Conservation (phyloP, 2,113 vertebrate genomes). For the Triplophysa siluroides region DNA sequence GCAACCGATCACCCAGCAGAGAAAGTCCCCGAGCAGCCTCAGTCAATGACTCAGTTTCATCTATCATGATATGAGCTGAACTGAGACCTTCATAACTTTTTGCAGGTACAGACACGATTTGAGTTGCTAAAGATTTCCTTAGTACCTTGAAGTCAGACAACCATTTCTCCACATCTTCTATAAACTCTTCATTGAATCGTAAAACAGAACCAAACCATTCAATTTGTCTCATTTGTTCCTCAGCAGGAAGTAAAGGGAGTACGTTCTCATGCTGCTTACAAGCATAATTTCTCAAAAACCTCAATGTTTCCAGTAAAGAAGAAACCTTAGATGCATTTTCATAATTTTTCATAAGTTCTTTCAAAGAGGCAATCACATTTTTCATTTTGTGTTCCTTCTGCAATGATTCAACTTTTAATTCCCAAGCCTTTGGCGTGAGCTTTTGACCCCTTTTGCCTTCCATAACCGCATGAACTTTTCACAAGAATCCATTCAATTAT, state of each 20-base stretch:
- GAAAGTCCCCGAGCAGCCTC: not conserved
- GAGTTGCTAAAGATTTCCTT: not conserved
- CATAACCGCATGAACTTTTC: not conserved
- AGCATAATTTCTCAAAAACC: not conserved
- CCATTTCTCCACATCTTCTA: slow-evolving; percentile 4
- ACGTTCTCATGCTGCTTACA: not conserved
- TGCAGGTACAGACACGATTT: not conserved
- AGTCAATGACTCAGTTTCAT: not conserved
- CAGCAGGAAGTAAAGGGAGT: not conserved
- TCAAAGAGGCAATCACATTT: not conserved
- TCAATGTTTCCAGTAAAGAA: not conserved
- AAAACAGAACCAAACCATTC: not conserved
- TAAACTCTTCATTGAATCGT: not conserved
- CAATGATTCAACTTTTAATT: not conserved
- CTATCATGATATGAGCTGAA: not conserved
- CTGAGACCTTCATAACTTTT: not conserved
- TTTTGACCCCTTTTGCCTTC: not conserved
- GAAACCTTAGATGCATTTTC: not conserved
- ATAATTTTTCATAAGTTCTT: not conserved
- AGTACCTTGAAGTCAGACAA: not conserved
- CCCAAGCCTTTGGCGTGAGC: slow-evolving; percentile 1
- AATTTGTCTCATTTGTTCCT: not conserved
- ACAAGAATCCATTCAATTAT: no score
- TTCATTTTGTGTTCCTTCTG: not conserved
- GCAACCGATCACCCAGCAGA: not conserved